Conservation (phyloP, 2,113 vertebrate species). For the Urocitellus parryii region DNA sequence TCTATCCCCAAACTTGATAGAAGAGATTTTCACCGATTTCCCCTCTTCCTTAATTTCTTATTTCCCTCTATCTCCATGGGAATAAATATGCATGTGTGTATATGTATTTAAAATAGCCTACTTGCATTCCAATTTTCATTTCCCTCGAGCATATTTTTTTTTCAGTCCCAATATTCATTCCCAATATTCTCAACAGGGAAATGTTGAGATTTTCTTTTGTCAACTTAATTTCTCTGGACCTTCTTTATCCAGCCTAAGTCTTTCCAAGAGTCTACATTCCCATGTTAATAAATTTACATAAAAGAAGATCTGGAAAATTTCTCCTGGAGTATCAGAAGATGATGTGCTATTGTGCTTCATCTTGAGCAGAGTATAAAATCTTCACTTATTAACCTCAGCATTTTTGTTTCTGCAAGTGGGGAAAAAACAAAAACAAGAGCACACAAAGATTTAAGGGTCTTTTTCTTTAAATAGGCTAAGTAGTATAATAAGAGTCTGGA, state of each 20-base stretch:
- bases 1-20: neutral
- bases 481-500: neutral
- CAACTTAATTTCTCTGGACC: conserved; percentile 14
- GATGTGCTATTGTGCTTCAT: neutral
- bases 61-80: conserved; percentile 31
- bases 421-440: neutral
- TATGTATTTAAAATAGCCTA: conserved; percentile 52
- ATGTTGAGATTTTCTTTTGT: conserved; percentile 44
- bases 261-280: neutral
- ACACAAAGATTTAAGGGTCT: neutral
- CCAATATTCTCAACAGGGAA: conserved; percentile 45
- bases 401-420: neutral
- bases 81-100: neutral
- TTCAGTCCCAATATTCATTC: neutral
- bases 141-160: conserved; percentile 32
- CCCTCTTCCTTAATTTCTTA: conserved; percentile 1
- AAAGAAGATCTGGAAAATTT: conserved; percentile 10
- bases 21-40: conserved; percentile 56
- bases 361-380: neutral
- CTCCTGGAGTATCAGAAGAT: neutral
- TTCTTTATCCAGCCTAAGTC: conserved; percentile 38
- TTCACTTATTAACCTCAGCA: neutral
- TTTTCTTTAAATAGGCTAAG: conserved; percentile 40
- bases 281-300: conserved; percentile 4
- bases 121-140: conserved; percentile 27